Evolutionary conservation across 2,797 vertebrate genomes (phyloP).

Genomic region (Danio tinwini): DNA sequence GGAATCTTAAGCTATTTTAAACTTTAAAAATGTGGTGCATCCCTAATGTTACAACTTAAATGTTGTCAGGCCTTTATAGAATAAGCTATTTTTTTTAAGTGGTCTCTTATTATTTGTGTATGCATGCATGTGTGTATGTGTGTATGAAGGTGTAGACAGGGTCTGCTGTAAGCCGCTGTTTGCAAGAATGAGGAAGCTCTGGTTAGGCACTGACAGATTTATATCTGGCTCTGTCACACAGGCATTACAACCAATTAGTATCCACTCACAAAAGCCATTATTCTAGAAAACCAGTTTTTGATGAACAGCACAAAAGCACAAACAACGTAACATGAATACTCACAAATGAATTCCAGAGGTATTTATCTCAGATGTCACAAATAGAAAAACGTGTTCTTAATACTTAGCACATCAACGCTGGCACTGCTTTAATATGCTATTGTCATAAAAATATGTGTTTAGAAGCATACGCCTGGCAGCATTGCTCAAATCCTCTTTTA

Average conservation of each 20-base stretch:
- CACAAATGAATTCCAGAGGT: conserved; percentile 29
- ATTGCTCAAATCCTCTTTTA: neutral
- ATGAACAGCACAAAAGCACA: conserved; percentile 41
- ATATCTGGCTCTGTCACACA: conserved; percentile 45
- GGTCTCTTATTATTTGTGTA: too few relatives aligned
- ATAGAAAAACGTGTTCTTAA: conserved; percentile 42
- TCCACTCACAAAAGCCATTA: conserved; percentile 47
- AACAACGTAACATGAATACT: conserved; percentile 27
- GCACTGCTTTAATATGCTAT: conserved; percentile 18
- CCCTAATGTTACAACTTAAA: too few relatives aligned
- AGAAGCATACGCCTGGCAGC: conserved; percentile 7
- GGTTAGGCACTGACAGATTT: conserved; percentile 58
- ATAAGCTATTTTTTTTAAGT: too few relatives aligned
- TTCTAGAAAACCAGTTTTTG: conserved; percentile 45
- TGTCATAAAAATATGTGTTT: conserved; percentile 24
- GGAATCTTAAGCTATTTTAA: too few relatives aligned
- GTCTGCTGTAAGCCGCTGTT: conserved; percentile 22
- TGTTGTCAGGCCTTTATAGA: too few relatives aligned
- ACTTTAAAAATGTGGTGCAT: too few relatives aligned
- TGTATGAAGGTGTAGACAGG: conserved; percentile 25
- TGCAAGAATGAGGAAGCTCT: conserved; percentile 42
- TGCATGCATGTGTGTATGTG: conserved; percentile 4
- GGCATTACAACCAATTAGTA: conserved; percentile 55
- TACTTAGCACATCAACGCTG: conserved; percentile 33
- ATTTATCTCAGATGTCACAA: conserved; percentile 24